Evolutionary conservation across 30 jellyfish, hydroid and myxozoan genomes (phyloP).

Genomic region (Aurelia aurita): DNA sequence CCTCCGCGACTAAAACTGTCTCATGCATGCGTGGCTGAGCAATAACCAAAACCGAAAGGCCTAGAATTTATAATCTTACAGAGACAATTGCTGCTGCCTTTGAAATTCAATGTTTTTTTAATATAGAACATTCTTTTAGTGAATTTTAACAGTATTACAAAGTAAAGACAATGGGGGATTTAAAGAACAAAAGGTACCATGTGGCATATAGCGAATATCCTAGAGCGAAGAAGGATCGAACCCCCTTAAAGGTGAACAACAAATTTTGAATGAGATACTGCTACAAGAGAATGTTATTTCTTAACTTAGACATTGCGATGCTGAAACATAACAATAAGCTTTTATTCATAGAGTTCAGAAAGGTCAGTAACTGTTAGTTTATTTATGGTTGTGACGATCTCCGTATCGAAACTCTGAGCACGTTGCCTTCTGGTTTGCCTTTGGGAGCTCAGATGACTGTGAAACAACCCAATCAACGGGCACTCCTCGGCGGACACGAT

Average conservation of each 20-base stretch:
- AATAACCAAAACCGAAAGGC: background rate
- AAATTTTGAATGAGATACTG: background rate
- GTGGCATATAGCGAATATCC: slow-evolving; percentile 5
- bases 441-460: too few relatives aligned
- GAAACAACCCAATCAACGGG: too few relatives aligned
- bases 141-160: slow-evolving; percentile 1
- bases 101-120: background rate
- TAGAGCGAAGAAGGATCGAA: background rate
- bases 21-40: background rate
- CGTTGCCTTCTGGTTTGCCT: too few relatives aligned
- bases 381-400: background rate
- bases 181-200: background rate
- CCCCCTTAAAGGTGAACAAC: background rate
- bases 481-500: too few relatives aligned
- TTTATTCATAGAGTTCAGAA: background rate
- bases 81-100: background rate
- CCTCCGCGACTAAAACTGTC: too few relatives aligned
- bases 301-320: background rate
- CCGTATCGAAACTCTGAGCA: too few relatives aligned
- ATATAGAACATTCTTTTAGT: background rate
- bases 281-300: background rate
- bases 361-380: slow-evolving; percentile 3
- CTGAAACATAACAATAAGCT: too few relatives aligned
- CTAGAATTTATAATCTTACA: background rate
- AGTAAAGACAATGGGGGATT: background rate